These are phyloP conservation scores for Anagyrus pseudococci DNA, from an alignment of 2,888 invertebrate genomes.

Conservation along the genomic window DNA sequence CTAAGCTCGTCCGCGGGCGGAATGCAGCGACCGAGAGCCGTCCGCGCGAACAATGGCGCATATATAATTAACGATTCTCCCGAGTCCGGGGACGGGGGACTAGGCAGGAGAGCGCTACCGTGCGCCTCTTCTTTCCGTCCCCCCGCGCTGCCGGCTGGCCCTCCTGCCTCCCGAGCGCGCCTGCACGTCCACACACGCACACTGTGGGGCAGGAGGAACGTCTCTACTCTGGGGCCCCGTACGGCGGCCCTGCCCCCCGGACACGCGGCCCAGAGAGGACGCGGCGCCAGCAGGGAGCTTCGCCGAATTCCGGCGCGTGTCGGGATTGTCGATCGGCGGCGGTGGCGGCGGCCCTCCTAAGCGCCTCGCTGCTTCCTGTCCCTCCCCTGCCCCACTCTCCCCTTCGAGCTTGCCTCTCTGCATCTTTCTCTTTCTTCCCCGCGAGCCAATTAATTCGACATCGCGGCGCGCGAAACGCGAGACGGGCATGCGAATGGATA, in stretches of 20 bases:
- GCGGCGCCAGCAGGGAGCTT: no score
- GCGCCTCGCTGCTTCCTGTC: no score
- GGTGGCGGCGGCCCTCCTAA: background rate
- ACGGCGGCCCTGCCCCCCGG: constrained; percentile 45
- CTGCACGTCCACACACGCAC: constrained; percentile 30
- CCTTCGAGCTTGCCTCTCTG: no score
- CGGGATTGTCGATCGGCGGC: constrained; percentile 30
- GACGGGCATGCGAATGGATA: no score
- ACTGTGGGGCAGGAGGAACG: no score
- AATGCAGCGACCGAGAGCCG: constrained; percentile 42
- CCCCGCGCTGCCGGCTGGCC: background rate
- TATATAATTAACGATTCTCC: constrained; percentile 54
- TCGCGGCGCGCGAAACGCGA: background rate
- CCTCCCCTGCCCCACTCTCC: no score
- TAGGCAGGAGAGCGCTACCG: no score
- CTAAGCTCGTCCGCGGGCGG: constrained; percentile 39
- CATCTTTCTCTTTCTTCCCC: no score
- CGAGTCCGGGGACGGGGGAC: constrained; percentile 50
- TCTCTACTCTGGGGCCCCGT: no score
- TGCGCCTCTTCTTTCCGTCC: constrained; percentile 23
- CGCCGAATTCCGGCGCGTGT: constrained; percentile 33
- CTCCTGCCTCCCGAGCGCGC: constrained; percentile 11
- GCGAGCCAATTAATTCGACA: no score
- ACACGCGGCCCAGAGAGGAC: no score
- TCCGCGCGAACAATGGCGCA: constrained; percentile 44